These are phyloP conservation scores for Rhynchomys soricoides DNA, from an alignment of 2,113 vertebrate species.

Conservation along the genomic window DNA sequence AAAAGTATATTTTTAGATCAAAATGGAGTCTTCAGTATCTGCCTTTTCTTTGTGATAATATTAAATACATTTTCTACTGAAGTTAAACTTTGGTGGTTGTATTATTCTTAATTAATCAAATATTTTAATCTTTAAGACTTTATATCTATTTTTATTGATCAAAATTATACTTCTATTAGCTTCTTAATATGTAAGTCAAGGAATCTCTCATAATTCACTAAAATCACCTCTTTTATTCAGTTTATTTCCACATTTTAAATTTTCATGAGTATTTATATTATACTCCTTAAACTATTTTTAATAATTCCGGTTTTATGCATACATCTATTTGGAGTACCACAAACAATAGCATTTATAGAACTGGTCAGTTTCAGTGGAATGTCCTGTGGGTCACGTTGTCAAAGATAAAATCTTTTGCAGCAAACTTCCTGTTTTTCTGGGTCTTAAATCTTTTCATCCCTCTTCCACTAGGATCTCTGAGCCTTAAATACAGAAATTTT, in stretches of 20 bases:
- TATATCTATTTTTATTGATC: not conserved
- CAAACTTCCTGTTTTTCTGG: too few relatives aligned
- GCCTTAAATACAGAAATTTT: too few relatives aligned
- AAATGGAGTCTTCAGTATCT: not conserved
- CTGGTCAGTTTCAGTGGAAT: not conserved
- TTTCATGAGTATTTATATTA: slow-evolving; percentile 8
- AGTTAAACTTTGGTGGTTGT: slow-evolving; percentile 12
- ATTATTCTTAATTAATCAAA: not conserved
- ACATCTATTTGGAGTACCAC: not conserved
- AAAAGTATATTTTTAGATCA: not conserved
- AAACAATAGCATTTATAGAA: not conserved
- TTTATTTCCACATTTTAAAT: not conserved
- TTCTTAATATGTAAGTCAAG: not conserved
- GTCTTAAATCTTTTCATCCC: too few relatives aligned
- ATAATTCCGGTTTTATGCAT: not conserved
- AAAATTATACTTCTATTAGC: slow-evolving; percentile 2
- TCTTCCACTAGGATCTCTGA: too few relatives aligned
- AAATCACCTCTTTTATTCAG: not conserved
- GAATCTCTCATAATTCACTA: not conserved
- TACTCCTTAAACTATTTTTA: not conserved
- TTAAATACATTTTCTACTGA: not conserved
- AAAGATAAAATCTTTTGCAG: too few relatives aligned
- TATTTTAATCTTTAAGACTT: slow-evolving; percentile 22
- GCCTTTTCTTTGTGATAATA: not conserved
- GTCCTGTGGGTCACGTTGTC: too few relatives aligned